phyloP scores from a whole-genome alignment of 2,888 invertebrate genomes.

The Chymomyza amoena region DNA sequence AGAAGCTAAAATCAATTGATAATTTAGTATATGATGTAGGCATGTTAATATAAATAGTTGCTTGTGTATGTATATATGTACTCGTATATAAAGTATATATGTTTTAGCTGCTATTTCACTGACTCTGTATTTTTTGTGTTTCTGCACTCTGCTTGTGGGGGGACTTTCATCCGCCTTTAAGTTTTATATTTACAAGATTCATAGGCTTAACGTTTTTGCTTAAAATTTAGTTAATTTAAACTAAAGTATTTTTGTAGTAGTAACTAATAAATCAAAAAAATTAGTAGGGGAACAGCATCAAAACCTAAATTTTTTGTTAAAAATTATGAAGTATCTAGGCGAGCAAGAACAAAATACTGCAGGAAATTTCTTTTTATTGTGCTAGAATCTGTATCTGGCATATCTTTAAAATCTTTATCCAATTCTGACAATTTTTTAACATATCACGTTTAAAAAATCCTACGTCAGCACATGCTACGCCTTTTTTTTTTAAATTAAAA shows the following conservation, averaged over 20 bases:
- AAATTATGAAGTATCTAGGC: too few relatives aligned
- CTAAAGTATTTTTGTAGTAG: neutral
- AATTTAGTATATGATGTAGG: constrained; percentile 54
- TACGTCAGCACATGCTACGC: neutral
- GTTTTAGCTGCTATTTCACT: constrained; percentile 32
- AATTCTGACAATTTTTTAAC: too few relatives aligned
- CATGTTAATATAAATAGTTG: constrained; percentile 38
- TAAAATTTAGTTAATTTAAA: constrained; percentile 3
- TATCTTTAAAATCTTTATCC: too few relatives aligned
- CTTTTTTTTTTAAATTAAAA: neutral
- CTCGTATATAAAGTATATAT: constrained; percentile 22
- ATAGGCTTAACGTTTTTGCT: constrained; percentile 29
- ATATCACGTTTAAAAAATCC: too few relatives aligned
- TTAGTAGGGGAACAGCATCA: neutral
- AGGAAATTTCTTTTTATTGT: neutral
- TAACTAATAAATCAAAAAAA: neutral
- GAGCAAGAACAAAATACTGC: neutral
- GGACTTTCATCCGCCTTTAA: constrained; percentile 78
- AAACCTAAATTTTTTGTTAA: too few relatives aligned
- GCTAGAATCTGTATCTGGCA: neutral
- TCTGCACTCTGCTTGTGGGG: constrained; percentile 59
- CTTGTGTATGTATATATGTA: constrained; percentile 34
- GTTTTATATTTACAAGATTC: constrained; percentile 61
- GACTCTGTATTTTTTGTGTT: constrained; percentile 8
- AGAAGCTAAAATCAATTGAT: constrained; percentile 63